These are phyloP conservation scores for Eristalis intricaria DNA, from an alignment of 2,888 invertebrate genomes.

Conservation along the genomic window DNA sequence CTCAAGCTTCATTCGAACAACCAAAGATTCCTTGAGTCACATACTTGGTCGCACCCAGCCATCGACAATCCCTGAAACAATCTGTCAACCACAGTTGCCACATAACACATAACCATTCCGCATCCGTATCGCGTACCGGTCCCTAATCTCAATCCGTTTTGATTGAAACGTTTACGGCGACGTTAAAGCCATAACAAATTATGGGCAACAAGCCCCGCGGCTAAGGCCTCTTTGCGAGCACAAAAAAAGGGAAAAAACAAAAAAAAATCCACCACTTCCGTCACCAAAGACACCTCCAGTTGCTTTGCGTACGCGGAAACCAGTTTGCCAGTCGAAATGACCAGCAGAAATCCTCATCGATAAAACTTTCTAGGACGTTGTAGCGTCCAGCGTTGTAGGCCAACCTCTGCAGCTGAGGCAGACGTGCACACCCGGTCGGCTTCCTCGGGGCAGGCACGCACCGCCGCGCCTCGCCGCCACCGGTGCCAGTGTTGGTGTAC, in stretches of 20 bases:
- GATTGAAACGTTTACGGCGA: neutral
- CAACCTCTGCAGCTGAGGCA: neutral
- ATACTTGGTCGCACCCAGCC: neutral
- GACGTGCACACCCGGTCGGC: slow-evolving; percentile 15
- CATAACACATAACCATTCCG: neutral
- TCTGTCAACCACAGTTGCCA: neutral
- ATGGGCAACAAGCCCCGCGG: neutral
- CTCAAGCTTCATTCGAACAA: no score
- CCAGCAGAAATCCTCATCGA: neutral
- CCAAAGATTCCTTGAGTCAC: neutral
- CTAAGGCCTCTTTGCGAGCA: neutral
- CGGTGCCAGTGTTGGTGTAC: neutral
- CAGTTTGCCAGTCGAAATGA: neutral
- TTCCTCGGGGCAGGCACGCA: slow-evolving; percentile 31
- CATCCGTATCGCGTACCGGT: neutral
- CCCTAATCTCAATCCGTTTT: neutral
- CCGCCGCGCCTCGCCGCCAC: neutral
- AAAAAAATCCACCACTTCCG: neutral
- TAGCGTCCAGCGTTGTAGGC: neutral
- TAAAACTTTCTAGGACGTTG: neutral
- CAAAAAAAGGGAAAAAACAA: neutral
- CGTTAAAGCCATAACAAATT: neutral
- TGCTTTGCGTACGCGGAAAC: neutral
- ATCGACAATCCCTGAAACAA: no score
- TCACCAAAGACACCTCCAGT: neutral